Percentiles rank a stretch among this genome's conserved stretches.
phyloP scores from a whole-genome alignment of 2,113 vertebrate genomes.

The Genyomyrus donnyi region DNA sequence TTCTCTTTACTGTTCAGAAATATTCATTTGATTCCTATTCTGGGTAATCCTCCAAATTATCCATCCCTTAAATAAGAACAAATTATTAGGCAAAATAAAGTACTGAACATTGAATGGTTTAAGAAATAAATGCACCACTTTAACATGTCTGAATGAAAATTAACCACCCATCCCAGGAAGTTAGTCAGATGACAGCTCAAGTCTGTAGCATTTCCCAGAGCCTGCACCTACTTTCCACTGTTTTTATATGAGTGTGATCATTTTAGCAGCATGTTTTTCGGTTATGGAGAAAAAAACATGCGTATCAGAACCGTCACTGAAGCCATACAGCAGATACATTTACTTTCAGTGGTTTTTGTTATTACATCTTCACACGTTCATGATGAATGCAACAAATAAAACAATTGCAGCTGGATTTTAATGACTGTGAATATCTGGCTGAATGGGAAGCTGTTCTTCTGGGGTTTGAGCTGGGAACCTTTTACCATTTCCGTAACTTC shows the following conservation, averaged over 20 bases:
- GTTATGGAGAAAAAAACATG: background rate
- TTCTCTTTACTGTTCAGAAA: background rate
- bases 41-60: background rate
- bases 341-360: background rate
- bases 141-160: background rate
- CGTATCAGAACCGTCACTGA: background rate
- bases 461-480: background rate
- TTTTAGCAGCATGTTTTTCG: background rate
- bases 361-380: background rate
- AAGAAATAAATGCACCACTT: background rate
- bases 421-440: background rate
- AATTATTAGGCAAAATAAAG: background rate
- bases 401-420: background rate
- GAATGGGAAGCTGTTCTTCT: background rate
- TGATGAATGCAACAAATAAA: background rate
- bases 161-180: background rate
- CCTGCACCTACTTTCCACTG: background rate
- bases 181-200: background rate
- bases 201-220: background rate
- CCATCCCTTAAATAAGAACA: background rate
- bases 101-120: background rate
- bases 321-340: background rate
- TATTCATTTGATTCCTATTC: background rate
- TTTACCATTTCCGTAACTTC: background rate
- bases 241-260: background rate